Conservation (phyloP, 1,140 invertebrate species). For the Tetraneura akinire region DNA sequence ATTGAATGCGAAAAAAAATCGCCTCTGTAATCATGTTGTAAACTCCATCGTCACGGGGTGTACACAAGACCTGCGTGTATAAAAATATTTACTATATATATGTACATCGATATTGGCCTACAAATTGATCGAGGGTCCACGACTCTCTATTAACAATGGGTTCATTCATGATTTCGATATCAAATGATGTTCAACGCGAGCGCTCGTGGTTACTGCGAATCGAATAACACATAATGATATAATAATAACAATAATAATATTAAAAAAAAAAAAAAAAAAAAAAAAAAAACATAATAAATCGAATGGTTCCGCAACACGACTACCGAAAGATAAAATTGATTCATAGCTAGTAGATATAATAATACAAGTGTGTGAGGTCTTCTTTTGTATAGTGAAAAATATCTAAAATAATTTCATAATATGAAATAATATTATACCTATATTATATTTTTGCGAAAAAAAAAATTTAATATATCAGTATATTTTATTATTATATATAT, state of each 20-base stretch:
- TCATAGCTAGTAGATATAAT: not conserved
- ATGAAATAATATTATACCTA: no score
- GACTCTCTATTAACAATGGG: conserved; percentile 10
- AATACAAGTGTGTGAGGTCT: conserved; percentile 20
- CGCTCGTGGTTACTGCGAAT: conserved; percentile 36
- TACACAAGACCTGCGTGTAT: not conserved
- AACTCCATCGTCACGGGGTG: conserved; percentile 37
- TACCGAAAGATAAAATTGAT: conserved; percentile 31
- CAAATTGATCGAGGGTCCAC: conserved; percentile 44
- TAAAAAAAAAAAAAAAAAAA: no score
- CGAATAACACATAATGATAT: conserved; percentile 12
- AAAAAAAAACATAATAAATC: not conserved
- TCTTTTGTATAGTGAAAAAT: conserved; percentile 8
- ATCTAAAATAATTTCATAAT: not conserved
- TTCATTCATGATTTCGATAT: conserved; percentile 44
- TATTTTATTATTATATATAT: no score
- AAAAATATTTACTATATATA: conserved; percentile 37
- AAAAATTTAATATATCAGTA: no score
- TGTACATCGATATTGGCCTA: conserved; percentile 37
- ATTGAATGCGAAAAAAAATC: conserved; percentile 27
- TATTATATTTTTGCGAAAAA: no score
- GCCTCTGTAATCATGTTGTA: conserved; percentile 32
- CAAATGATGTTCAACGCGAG: conserved; percentile 21
- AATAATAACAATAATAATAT: no score
- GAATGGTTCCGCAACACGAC: not conserved